These are phyloP conservation scores for Leptopilina myrica DNA, from an alignment of 2,888 invertebrate genomes.

Conservation along the genomic window DNA sequence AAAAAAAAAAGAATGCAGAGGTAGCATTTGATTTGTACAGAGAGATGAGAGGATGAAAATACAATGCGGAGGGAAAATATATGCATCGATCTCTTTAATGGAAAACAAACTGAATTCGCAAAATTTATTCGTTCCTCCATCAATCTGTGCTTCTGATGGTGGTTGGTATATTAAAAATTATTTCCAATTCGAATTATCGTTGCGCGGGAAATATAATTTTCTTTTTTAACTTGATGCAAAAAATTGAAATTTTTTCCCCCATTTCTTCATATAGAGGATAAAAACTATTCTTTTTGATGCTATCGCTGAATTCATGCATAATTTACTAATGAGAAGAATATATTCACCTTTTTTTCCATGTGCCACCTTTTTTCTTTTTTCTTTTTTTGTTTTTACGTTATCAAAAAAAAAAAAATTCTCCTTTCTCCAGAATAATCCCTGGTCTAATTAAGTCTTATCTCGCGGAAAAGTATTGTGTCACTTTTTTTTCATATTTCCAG, in stretches of 20 bases:
- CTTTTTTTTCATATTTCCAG: no score
- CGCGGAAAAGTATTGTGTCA: no score
- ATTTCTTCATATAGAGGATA: no score
- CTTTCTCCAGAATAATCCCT: not conserved
- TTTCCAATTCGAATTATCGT: not conserved
- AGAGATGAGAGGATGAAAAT: not conserved
- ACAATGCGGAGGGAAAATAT: not conserved
- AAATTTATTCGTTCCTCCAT: conserved; percentile 15
- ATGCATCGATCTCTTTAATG: conserved; percentile 27
- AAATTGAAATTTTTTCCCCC: not conserved
- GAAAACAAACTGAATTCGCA: conserved; percentile 17
- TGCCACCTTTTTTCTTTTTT: not conserved
- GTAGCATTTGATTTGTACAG: conserved; percentile 4
- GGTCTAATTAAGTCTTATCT: conserved; percentile 2
- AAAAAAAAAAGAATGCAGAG: conserved; percentile 2
- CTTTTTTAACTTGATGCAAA: not conserved
- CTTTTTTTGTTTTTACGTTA: not conserved
- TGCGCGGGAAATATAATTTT: conserved; percentile 11
- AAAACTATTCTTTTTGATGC: conserved; percentile 12
- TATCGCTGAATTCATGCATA: conserved; percentile 25
- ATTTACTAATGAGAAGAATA: conserved; percentile 23
- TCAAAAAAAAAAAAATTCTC: no score
- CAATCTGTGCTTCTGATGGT: not conserved
- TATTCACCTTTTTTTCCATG: not conserved
- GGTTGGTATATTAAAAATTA: not conserved